Conservation (phyloP, 2,797 vertebrate genomes). For the Lepus oiostolus region DNA sequence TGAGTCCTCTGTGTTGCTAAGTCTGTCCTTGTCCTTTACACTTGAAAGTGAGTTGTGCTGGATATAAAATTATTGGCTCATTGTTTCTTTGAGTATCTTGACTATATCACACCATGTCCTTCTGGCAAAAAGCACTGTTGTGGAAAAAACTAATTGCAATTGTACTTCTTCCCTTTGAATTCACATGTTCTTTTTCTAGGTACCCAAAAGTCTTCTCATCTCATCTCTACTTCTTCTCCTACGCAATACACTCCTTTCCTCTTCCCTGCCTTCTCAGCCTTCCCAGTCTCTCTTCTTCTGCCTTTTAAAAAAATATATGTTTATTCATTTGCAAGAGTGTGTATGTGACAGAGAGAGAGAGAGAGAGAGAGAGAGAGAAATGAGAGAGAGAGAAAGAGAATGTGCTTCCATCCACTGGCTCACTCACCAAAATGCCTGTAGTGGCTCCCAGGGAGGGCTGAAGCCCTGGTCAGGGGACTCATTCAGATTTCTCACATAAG, state of each 20-base stretch:
- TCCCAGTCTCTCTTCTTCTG: not conserved
- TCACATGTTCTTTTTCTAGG: conserved; percentile 8
- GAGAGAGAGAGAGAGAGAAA: too few species aligned
- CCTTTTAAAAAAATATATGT: not conserved
- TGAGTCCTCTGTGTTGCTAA: conserved; percentile 14
- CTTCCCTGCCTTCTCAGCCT: not conserved
- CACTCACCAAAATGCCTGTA: too few species aligned
- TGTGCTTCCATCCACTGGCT: too few species aligned
- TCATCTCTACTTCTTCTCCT: not conserved
- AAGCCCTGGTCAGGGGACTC: too few species aligned
- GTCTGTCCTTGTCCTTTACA: not conserved
- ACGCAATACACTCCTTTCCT: not conserved
- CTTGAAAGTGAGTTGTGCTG: conserved; percentile 24
- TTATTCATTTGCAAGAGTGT: too few species aligned
- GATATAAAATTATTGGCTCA: not conserved
- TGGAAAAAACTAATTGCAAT: not conserved
- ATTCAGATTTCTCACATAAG: too few species aligned
- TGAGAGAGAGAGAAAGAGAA: too few species aligned
- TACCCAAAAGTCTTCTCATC: not conserved
- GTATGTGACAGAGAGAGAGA: too few species aligned
- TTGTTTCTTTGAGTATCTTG: conserved; percentile 34
- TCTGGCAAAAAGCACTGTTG: not conserved
- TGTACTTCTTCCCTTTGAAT: conserved; percentile 38
- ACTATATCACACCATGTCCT: not conserved
- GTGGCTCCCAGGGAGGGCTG: too few species aligned